Base-by-base conservation (phyloP, 2,888 invertebrate genomes). In the Lithophane ornitopus region DNA sequence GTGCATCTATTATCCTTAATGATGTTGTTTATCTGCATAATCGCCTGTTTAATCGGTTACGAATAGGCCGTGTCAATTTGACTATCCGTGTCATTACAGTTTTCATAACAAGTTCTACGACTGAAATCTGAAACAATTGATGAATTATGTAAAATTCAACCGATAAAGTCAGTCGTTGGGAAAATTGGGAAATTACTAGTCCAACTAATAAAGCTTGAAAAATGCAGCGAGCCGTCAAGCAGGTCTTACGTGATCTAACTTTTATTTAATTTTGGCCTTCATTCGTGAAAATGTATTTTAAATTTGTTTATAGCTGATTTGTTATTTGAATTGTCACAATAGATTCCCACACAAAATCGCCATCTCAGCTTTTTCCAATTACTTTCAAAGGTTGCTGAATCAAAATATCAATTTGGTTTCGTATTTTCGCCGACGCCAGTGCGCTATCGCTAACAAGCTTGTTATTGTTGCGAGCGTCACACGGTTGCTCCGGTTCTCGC, bases 371-470 rank as follows among this genome's bases (percentile, higher is more conserved):
- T 46, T 49, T 68, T 81, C 26, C 49, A 76, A 66, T 69, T 67
- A 74, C 34, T 56, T 71, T 59, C 52, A 69, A 62, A 67, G 19
- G 19, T 59, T 73, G 52, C 62, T 65, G 65, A 69, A 72, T 67
- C 67, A 78, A 70, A 81, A 83, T 63, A 69, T 75, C 73, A 74
- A 71, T 76, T 67, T 67, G 41, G 84, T 83, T 85, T 88, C 84
- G 85, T 83, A 74, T 87, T 88, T 88, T 82, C 74, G 81, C 79
- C 87, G 87, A 88, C 81, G 84, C 78, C 74, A 82, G 83, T 82
- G 82, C 78, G 78, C 82, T 76, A 85, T 83, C 84, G 82, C 83
- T 91, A 90, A 90, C 88, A 89, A 90, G 88, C 87, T 89, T 88
- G 88, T 89, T 91, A 90, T 88, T 89, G 86, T 87, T 71, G 77